These are phyloP conservation scores for Thalassarche chlororhynchos DNA, from an alignment of 2,113 vertebrate species.

Conservation along the genomic window DNA sequence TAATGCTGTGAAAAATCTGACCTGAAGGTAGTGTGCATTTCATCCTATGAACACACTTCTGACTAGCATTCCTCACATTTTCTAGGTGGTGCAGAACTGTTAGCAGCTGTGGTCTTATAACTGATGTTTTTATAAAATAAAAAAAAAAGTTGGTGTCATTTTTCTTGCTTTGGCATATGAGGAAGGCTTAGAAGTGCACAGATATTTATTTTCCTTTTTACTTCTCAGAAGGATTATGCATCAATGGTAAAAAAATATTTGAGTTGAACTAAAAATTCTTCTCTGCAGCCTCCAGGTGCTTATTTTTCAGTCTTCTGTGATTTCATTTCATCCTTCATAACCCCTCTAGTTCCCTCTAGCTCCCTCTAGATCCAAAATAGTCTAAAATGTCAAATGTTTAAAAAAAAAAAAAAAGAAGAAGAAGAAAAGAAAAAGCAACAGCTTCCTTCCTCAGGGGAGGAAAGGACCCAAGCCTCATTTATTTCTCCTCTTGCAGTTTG, in stretches of 20 bases:
- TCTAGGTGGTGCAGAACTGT: neutral
- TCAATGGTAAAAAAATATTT: neutral
- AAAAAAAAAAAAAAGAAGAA: neutral
- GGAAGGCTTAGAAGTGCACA: neutral
- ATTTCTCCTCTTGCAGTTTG: neutral
- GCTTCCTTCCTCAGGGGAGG: neutral
- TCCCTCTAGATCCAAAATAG: neutral
- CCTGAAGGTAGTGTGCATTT: neutral
- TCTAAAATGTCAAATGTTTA: neutral
- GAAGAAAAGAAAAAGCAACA: neutral
- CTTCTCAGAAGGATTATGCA: neutral
- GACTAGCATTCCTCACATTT: neutral
- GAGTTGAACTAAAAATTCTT: neutral
- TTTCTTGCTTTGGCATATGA: neutral
- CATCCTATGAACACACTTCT: neutral
- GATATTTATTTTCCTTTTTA: neutral
- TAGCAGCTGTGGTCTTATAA: neutral
- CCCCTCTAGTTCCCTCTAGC: neutral
- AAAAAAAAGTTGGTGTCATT: neutral
- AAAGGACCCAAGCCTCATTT: neutral
- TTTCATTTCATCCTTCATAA: neutral
- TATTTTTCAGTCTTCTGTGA: neutral
- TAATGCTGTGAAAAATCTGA: neutral
- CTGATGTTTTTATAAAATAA: neutral
- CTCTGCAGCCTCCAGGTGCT: neutral